Evolutionary conservation across 2,888 invertebrate species (phyloP).

Genomic region (Epinotia nisella): DNA sequence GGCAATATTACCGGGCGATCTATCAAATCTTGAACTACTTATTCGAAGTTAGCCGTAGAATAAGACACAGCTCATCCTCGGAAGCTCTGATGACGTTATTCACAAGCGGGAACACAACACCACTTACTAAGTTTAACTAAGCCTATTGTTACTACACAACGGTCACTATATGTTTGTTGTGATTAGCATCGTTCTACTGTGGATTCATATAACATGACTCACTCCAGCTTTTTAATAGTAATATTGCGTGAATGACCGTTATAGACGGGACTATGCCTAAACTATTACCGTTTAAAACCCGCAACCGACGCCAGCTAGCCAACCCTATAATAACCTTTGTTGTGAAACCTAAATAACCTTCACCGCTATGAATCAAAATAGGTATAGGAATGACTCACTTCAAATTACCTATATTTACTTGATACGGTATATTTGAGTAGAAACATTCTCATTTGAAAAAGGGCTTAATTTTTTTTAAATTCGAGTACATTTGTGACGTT

Average conservation of each 20-base stretch:
- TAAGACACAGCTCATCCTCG: no score
- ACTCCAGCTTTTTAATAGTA: constrained; percentile 13
- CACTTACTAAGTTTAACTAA: no score
- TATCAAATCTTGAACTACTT: no score
- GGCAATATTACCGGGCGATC: no score
- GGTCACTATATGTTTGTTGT: neutral
- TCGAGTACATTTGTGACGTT: neutral
- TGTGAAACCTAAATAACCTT: constrained; percentile 41
- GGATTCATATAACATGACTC: constrained; percentile 4
- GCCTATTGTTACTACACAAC: neutral
- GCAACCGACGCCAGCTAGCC: constrained; percentile 18
- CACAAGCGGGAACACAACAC: no score
- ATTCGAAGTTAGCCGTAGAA: no score
- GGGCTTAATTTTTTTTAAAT: neutral
- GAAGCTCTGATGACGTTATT: no score
- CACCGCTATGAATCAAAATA: constrained; percentile 42
- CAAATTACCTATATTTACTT: constrained; percentile 35
- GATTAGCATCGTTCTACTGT: neutral
- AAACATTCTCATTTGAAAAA: neutral
- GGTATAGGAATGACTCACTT: constrained; percentile 39
- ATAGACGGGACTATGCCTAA: constrained; percentile 10
- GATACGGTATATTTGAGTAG: constrained; percentile 39
- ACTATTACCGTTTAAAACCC: constrained; percentile 16
- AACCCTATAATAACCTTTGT: constrained; percentile 40
- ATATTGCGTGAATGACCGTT: constrained; percentile 15